Conservation (phyloP, 2,888 invertebrate genomes). For the Melikaiella ostensackeni region DNA sequence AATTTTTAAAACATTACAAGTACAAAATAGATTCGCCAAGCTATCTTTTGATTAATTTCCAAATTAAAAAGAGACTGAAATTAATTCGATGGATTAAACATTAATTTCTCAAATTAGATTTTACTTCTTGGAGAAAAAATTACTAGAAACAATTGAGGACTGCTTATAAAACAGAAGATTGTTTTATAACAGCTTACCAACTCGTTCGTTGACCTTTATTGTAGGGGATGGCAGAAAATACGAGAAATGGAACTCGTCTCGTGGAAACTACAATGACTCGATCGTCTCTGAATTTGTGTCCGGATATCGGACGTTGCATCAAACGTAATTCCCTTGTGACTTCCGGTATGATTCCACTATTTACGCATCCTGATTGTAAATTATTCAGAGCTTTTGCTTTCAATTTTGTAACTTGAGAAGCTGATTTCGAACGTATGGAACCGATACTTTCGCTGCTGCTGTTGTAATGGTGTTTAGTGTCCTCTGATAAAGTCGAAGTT, state of each 20-base stretch:
- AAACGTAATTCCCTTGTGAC: constrained; percentile 76
- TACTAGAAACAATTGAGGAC: neutral
- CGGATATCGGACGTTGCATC: constrained; percentile 80
- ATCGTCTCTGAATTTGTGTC: constrained; percentile 87
- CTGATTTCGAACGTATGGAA: constrained; percentile 80
- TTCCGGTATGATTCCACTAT: constrained; percentile 72
- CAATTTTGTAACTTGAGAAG: constrained; percentile 78
- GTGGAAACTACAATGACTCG: constrained; percentile 89
- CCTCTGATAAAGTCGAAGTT: constrained; percentile 77
- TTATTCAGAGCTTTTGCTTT: constrained; percentile 81
- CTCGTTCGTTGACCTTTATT: constrained; percentile 83
- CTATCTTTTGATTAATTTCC: neutral
- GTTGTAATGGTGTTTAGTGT: constrained; percentile 82
- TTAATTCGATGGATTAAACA: neutral
- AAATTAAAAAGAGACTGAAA: neutral
- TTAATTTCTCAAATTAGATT: neutral
- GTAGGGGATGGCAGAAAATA: constrained; percentile 93
- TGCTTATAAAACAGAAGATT: neutral
- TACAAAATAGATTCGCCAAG: no score
- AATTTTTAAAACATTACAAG: no score
- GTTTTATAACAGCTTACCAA: constrained; percentile 77
- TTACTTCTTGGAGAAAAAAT: constrained; percentile 27
- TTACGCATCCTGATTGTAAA: constrained; percentile 79
- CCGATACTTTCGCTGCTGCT: constrained; percentile 91
- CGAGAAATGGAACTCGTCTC: constrained; percentile 88